Percentiles rank a stretch among this genome's conserved stretches.
Conservation (phyloP, 2,888 invertebrate genomes). For the Punctoribates punctum region DNA sequence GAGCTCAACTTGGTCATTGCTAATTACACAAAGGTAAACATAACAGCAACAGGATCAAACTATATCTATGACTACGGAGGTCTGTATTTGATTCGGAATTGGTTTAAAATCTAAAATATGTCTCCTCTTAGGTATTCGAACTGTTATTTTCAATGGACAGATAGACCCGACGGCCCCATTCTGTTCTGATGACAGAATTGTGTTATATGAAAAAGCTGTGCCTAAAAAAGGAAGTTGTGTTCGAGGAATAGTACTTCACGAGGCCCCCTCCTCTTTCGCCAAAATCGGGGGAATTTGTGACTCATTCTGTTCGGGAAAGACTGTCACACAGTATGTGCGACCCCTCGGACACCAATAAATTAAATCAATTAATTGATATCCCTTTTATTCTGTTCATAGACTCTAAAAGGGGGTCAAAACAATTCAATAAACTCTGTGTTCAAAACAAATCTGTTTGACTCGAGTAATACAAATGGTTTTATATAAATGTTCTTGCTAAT, state of each 20-base stretch:
- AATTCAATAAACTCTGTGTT: not conserved
- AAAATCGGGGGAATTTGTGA: not conserved
- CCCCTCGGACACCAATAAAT: not conserved
- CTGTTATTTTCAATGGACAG: not conserved
- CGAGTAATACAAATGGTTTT: too few relatives aligned
- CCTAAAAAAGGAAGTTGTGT: constrained; percentile 1
- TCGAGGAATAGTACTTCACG: not conserved
- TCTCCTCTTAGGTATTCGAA: not conserved
- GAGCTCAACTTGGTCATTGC: not conserved
- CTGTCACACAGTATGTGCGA: not conserved
- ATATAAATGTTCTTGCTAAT: too few relatives aligned
- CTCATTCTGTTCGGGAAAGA: not conserved
- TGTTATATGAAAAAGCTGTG: not conserved
- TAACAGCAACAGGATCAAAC: not conserved
- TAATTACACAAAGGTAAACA: not conserved
- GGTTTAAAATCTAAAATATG: too few relatives aligned
- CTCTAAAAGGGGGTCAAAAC: not conserved
- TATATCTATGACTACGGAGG: constrained; percentile 9
- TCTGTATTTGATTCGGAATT: too few relatives aligned
- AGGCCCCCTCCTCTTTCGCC: not conserved
- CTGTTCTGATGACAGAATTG: not conserved
- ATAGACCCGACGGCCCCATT: not conserved
- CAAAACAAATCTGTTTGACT: too few relatives aligned
- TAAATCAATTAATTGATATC: not conserved
- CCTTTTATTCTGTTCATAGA: too few relatives aligned